These are phyloP conservation scores for Odontamblyopus rebecca DNA, from an alignment of 2,797 vertebrate genomes.

Conservation along the genomic window DNA sequence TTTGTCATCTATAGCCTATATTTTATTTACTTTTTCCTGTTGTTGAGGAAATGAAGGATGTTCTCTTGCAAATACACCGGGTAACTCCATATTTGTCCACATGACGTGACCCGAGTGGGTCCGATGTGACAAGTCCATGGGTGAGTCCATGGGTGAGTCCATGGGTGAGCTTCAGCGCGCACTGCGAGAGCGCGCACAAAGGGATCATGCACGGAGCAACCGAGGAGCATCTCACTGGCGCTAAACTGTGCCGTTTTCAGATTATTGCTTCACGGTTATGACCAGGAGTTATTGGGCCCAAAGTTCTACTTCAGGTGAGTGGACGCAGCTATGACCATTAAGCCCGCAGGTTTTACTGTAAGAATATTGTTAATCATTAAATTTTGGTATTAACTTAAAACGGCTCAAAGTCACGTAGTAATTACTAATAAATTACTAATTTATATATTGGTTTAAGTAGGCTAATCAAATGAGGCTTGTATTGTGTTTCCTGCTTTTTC, in stretches of 20 bases:
- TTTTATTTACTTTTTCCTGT: background rate
- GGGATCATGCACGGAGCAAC: slow-evolving; percentile 19
- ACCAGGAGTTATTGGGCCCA: background rate
- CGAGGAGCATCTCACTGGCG: slow-evolving; percentile 15
- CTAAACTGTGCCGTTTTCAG: background rate
- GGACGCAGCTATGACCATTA: background rate
- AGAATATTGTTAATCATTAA: too few species aligned
- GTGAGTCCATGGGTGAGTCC: too few species aligned
- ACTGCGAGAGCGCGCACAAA: slow-evolving; percentile 43
- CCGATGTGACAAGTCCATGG: slow-evolving; percentile 14
- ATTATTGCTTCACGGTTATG: background rate
- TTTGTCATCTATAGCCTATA: too few species aligned
- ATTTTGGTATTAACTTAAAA: too few species aligned
- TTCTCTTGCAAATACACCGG: background rate
- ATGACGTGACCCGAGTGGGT: background rate
- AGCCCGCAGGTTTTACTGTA: background rate
- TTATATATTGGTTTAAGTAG: too few species aligned
- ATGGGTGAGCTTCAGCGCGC: slow-evolving; percentile 6
- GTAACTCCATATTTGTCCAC: background rate
- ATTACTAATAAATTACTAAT: too few species aligned
- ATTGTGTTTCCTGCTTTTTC: too few species aligned
- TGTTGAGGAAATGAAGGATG: background rate
- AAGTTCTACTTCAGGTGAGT: slow-evolving; percentile 38
- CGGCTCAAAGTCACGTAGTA: too few species aligned
- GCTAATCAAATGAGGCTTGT: too few species aligned